A percentile compares a stretch with the other conserved stretches of the same genome.
Evolutionary conservation across 2,888 invertebrate genomes (phyloP).

Genomic region (Lasioglossum oenotherae): DNA sequence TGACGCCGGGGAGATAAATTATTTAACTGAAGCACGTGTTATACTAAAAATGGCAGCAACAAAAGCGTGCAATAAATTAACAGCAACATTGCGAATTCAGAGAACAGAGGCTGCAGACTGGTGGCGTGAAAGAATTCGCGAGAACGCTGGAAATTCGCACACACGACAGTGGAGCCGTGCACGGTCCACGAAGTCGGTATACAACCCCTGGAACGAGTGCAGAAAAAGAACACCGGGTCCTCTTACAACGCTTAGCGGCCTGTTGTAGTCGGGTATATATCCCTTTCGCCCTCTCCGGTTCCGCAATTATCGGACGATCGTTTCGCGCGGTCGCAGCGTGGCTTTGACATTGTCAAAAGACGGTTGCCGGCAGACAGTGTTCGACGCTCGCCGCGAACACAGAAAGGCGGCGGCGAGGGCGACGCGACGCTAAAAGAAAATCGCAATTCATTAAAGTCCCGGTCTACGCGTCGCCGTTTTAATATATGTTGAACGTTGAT

Average conservation of each 20-base stretch:
- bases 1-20: neutral
- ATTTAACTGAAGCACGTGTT: neutral
- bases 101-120: neutral
- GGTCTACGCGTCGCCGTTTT: slow-evolving; percentile 74
- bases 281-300: neutral
- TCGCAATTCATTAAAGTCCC: slow-evolving; percentile 79
- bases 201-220: neutral
- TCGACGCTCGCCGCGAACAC: neutral
- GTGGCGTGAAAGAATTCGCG: neutral
- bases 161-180: neutral
- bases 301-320: slow-evolving; percentile 60
- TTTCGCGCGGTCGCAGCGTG: slow-evolving; percentile 49
- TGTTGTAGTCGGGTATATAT: neutral
- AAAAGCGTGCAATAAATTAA: neutral
- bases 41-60: neutral
- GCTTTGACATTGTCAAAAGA: slow-evolving; percentile 62
- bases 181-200: neutral
- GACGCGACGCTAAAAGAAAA: slow-evolving; percentile 70
- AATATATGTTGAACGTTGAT: slow-evolving; percentile 82
- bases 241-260: neutral
- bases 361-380: neutral
- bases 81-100: neutral
- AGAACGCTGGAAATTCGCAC: neutral
- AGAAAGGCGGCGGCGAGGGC: slow-evolving; percentile 20
- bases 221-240: neutral